phyloP scores from a whole-genome alignment of 1,140 invertebrate genomes.

The Octopus sinensis region DNA sequence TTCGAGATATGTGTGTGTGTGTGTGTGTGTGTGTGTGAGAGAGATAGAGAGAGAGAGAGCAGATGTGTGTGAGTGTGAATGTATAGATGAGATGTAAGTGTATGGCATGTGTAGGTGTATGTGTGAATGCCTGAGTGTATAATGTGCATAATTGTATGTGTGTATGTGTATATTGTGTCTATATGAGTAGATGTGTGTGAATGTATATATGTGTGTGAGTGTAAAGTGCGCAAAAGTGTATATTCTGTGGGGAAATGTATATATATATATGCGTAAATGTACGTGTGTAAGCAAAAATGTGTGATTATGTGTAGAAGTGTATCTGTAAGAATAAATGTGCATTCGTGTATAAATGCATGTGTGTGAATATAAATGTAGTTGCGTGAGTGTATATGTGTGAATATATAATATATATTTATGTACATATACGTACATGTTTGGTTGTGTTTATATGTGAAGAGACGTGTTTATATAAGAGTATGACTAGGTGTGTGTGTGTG shows the following conservation, averaged over 20 bases:
- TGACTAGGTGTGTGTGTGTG: background rate
- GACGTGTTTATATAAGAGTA: background rate
- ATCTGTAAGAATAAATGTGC: background rate
- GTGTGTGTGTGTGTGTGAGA: no score
- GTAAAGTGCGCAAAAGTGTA: background rate
- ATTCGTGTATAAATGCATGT: background rate
- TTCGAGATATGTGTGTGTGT: no score
- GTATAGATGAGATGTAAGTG: background rate
- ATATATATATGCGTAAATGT: background rate
- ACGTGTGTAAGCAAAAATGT: background rate
- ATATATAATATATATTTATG: conserved; percentile 4
- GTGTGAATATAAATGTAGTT: background rate
- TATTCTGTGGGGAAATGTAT: background rate
- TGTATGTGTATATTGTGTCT: background rate
- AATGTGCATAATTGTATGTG: background rate
- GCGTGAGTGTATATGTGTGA: background rate
- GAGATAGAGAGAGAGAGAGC: no score
- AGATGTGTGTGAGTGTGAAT: background rate
- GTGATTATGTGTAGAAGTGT: background rate
- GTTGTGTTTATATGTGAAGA: background rate
- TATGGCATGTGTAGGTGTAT: background rate
- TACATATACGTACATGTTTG: background rate
- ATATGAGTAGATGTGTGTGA: background rate
- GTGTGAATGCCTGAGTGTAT: background rate
- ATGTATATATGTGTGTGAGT: background rate